Evolutionary conservation across 2,797 vertebrate species (phyloP).

Genomic region (Nannoperca australis): DNA sequence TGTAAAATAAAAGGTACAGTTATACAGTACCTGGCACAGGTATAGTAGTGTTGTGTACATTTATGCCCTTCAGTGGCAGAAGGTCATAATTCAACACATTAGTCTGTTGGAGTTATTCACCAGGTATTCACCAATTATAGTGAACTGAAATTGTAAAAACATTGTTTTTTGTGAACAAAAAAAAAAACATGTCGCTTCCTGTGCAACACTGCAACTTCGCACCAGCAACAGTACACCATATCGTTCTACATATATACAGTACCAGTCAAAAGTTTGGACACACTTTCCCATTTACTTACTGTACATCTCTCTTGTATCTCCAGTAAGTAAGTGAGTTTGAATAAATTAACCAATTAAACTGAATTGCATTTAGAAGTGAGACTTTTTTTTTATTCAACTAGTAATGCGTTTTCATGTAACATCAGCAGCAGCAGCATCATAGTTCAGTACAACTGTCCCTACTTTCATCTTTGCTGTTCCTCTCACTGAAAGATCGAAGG

Average conservation of each 20-base stretch:
- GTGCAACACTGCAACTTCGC: neutral
- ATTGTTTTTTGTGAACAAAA: neutral
- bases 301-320: neutral
- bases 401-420: neutral
- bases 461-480: neutral
- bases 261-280: too few species aligned
- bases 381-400: neutral
- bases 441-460: neutral
- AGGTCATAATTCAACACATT: neutral
- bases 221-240: neutral
- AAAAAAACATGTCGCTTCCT: neutral
- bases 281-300: too few species aligned
- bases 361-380: neutral
- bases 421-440: conserved; percentile 4
- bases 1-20: too few species aligned
- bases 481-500: conserved; percentile 17
- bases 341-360: conserved; percentile 5
- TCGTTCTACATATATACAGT: neutral
- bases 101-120: neutral
- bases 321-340: neutral
- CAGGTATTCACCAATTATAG: neutral
- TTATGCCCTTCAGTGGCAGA: neutral
- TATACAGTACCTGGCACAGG: too few species aligned
- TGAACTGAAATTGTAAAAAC: neutral
- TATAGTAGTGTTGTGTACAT: too few species aligned